Evolutionary conservation across 2,888 invertebrate genomes (phyloP), one percentile per base, ranked within the genome.

Genomic region (Portevinia maculata): DNA sequence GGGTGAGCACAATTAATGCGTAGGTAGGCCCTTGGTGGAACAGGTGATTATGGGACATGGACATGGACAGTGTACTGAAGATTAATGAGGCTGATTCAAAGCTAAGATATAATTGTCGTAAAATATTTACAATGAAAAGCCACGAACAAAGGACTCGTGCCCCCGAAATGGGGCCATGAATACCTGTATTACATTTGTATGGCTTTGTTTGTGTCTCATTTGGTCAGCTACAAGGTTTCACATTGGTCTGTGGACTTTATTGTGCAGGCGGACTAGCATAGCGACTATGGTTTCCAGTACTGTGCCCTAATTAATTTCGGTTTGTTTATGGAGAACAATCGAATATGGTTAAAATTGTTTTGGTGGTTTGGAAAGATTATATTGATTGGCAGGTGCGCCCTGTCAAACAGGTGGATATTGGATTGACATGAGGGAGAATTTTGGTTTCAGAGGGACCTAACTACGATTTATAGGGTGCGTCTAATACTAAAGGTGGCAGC

Each of bases 41-140:
- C 60, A 46, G 21, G 44, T 60, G 44, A 34, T 60, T 60, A 46
- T 32, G 60, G 13, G 32, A 13, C 24, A 24, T 7, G 13, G 37
- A 1, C 24, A 7, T n/a, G n/a, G 46, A 7, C 9, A 34, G 17
- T 19, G 21, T 41, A 19, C 21, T 17, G 11, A 9, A 37, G 48
- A 69, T 69, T 57, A 69, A 69, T 57, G 69, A 69, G 37, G 24
- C 28, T 17, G 69, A 69, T 69, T 57, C 28, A 57, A 37, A 48
- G 69, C 37, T 17, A 13, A 48, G 69, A 69, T 69, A 57, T 28
- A 44, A 15, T 17, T 39, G 28, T 28, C 34, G 48, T 57, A 57
- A 37, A 53, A 17, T 48, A 48, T 69, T 69, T 28, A 48, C 57
- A 11, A 13, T 30, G 44, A n/a, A n/a, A n/a, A n/a, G n/a, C n/a